phyloP scores from a whole-genome alignment of 2,888 invertebrate species.

The Plemyria rubiginata region DNA sequence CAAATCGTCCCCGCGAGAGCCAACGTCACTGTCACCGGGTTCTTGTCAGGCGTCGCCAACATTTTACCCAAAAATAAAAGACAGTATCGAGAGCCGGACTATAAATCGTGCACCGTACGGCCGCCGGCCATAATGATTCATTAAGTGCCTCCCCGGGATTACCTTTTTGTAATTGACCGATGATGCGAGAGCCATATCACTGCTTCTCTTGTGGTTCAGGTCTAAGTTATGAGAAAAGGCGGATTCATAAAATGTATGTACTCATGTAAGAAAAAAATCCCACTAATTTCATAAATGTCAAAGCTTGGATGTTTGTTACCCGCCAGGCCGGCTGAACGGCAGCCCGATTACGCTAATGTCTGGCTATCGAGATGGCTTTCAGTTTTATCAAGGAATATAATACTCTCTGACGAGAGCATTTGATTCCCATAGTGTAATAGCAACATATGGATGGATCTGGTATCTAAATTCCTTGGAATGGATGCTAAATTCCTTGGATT shows the following conservation, averaged over 20 bases:
- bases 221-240: conserved; percentile 46
- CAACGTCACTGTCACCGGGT: conserved; percentile 39
- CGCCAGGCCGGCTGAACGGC: no score
- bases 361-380: no score
- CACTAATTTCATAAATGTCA: no score
- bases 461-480: no score
- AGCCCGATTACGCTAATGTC: no score
- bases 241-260: conserved; percentile 6
- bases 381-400: no score
- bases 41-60: conserved; percentile 43
- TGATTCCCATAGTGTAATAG: no score
- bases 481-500: no score
- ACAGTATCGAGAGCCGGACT: conserved; percentile 55
- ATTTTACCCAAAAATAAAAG: conserved; percentile 49
- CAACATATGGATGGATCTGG: no score
- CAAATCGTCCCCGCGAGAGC: conserved; percentile 42
- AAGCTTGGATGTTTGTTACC: no score
- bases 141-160: conserved; percentile 83
- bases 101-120: conserved; percentile 70
- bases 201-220: conserved; percentile 70
- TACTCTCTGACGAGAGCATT: no score
- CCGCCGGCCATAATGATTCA: conserved; percentile 81
- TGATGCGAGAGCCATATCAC: conserved; percentile 80
- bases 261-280: not conserved
- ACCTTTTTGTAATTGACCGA: conserved; percentile 84